Percentiles rank a stretch among this genome's conserved stretches.
phyloP scores from a whole-genome alignment of 2,888 invertebrate species.

The Eupithecia pulchellata region DNA sequence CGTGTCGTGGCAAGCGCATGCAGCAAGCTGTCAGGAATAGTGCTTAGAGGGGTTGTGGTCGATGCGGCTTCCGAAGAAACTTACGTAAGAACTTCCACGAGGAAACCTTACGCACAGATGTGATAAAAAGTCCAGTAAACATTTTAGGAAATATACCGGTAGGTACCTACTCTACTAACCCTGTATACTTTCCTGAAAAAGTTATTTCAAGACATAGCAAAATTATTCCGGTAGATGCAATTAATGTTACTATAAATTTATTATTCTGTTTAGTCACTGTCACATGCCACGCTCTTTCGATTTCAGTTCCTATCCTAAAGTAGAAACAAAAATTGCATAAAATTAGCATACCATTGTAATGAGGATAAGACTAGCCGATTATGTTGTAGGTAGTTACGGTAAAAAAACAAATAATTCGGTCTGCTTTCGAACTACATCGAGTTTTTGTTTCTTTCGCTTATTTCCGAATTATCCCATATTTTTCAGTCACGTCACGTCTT shows the following conservation, averaged over 20 bases:
- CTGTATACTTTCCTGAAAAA: not conserved
- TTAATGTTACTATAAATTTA: not conserved
- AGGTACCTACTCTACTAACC: not conserved
- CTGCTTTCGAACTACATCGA: no score
- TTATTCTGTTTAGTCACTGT: not conserved
- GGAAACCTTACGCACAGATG: not conserved
- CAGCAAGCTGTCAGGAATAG: not conserved
- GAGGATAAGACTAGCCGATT: no score
- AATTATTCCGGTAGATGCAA: not conserved
- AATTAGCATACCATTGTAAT: no score
- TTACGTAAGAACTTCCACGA: slow-evolving; percentile 3
- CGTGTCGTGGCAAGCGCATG: slow-evolving; percentile 19
- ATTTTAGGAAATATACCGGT: not conserved
- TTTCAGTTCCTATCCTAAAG: not conserved
- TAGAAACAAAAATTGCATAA: no score
- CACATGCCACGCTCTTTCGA: not conserved
- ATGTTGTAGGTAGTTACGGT: not conserved
- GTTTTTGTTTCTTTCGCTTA: no score
- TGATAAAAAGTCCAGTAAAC: not conserved
- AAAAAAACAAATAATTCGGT: not conserved
- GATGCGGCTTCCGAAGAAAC: slow-evolving; percentile 9
- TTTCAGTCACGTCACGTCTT: slow-evolving; percentile 9
- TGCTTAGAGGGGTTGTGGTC: not conserved
- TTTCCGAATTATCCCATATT: no score
- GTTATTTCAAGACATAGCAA: not conserved